phyloP scores from a whole-genome alignment of 2,888 invertebrate genomes.

The Flabesymbios commensalis region DNA sequence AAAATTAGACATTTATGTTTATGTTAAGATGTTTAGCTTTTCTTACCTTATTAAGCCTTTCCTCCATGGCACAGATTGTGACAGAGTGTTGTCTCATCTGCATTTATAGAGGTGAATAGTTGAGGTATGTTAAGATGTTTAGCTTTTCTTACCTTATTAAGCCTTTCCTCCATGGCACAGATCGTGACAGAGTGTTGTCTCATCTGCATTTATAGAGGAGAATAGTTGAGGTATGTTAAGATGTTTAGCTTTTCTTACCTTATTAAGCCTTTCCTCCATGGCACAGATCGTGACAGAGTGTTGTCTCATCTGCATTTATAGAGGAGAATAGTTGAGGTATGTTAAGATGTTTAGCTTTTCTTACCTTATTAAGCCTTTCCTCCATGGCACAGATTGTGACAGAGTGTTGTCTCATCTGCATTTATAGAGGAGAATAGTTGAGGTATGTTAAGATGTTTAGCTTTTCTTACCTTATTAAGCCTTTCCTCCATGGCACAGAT shows the following conservation, averaged over 20 bases:
- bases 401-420: conserved; percentile 58
- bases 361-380: conserved; percentile 43
- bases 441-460: no score
- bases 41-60: conserved; percentile 41
- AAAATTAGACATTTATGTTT: no score
- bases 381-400: conserved; percentile 61
- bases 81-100: conserved; percentile 59
- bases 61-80: conserved; percentile 60
- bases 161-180: conserved; percentile 57
- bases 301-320: conserved; percentile 57
- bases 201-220: no score
- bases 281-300: conserved; percentile 60
- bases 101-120: no score
- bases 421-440: no score
- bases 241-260: no score
- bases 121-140: no score
- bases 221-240: no score
- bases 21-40: no score
- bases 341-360: no score
- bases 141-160: conserved; percentile 35
- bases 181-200: conserved; percentile 60
- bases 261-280: conserved; percentile 52
- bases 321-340: no score
- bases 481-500: conserved; percentile 60
- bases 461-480: conserved; percentile 33